A percentile compares a stretch with the other conserved stretches of the same genome.
These are phyloP conservation scores for Aphelocoma coerulescens DNA, from an alignment of 2,113 vertebrate species.

Conservation along the genomic window DNA sequence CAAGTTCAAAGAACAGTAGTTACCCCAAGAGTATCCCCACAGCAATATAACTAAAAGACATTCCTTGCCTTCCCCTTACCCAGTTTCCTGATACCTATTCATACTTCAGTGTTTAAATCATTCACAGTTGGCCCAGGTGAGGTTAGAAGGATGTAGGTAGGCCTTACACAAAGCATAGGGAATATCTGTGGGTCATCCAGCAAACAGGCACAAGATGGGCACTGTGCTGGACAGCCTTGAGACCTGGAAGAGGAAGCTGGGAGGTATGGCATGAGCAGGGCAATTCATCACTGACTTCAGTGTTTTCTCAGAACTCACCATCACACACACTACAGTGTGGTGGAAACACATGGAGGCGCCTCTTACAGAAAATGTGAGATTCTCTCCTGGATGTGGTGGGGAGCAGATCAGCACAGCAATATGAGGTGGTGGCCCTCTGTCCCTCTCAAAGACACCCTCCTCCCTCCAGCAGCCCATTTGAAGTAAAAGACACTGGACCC, in stretches of 20 bases:
- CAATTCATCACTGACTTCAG: background rate
- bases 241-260: background rate
- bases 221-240: background rate
- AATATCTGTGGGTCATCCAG: background rate
- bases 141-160: background rate
- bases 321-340: background rate
- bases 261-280: background rate
- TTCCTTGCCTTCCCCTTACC: background rate
- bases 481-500: background rate
- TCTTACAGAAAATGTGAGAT: background rate
- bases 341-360: background rate
- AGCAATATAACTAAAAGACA: background rate
- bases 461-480: background rate
- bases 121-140: background rate
- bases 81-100: background rate
- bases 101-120: background rate
- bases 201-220: rapidly evolving
- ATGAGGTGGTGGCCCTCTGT: background rate
- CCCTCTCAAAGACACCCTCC: background rate
- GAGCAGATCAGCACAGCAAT: background rate
- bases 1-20: background rate
- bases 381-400: background rate
- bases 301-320: background rate
- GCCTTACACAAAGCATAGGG: background rate
- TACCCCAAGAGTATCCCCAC: background rate